Evolutionary conservation across 2,113 vertebrate species (phyloP), one percentile per base, ranked within the genome.

Genomic region (Hypanus sabinus): DNA sequence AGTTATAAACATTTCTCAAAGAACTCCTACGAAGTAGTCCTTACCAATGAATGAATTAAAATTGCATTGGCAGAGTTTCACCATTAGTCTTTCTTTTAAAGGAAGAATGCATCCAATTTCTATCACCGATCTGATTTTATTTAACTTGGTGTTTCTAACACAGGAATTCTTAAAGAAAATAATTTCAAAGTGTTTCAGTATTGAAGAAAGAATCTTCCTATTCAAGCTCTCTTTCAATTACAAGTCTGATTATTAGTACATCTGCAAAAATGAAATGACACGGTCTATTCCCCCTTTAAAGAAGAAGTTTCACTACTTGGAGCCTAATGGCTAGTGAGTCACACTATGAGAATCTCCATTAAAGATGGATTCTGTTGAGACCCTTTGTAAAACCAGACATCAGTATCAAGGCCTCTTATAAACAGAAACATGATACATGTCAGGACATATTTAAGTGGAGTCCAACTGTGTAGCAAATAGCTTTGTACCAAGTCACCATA

Each of bases 381-480:
- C 57, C 27, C 2, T 30, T n/a, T 87, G 1, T 62, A 87, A n/a
- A 87, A 60, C 55, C 55, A 30, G 27, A 62, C 30, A 55, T 62
- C 83, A 62, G 3, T 10, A n/a, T 27, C 85, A 90, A 90, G 60
- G 16, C 85, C 60, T 16, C 24, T 65, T 62, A 20, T 20, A 33
- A 90, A 90, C 62, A 68, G 62, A 90, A 90, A 68, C 30, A 65
- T 18, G 55, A 24, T 33, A 65, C 3, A 9, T 65, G 85, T 68
- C 60, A 65, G 85, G n/a, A 22, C 85, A 90, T 90, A 68, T 90
- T 65, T 33, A 62, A 90, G 85, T 90, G 85, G 60, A 90, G 57
- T 88, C 85, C n/a, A 62, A 88, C 60, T 36, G 85, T 33, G n/a
- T 30, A 90, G 85, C 85, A 65, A 90, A 90, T 90, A 90, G 85